Evolutionary conservation across 2,797 vertebrate genomes (phyloP), one percentile per base, ranked within the genome.

Genomic region (Brotula barbata): DNA sequence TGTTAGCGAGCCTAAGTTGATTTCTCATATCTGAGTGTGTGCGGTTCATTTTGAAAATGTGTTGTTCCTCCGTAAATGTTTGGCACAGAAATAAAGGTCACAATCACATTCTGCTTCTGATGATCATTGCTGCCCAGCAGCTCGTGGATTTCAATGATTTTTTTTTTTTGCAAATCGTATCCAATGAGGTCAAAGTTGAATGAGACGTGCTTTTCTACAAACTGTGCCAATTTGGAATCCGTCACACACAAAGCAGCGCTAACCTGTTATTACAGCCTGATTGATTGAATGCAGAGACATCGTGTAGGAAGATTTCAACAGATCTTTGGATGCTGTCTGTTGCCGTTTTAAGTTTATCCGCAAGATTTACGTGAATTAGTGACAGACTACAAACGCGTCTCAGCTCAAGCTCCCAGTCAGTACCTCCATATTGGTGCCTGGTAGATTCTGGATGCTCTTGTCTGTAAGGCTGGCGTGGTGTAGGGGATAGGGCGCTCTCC

Each of bases 1-100:
- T 68, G 58, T 70, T 75, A 3, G 39, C 64, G 47, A 74, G 62
- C 55, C 39, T 47, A 33, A 25, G 59, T 75, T 71, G 50, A 71
- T 76, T 77, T 61, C 49, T 67, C 58, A 64, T 55, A n/a, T n/a
- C n/a, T 14, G 34, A 53, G 65, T 67, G 75, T 80, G 73, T 81
- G 73, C 56, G 43, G 73, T 81, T 82, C 57, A 77, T 85, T 85
- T 74, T 78, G 66, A 71, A 85, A 73, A 77, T 64, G 73, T 85
- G 74, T 81, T 78, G 77, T 87, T 88, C 78, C 68, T 80, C 62
- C 68, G 72, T 88, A 81, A 84, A 80, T 76, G 83, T 87, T 83
- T 82, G 86, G 81, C 85, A 84, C 78, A 87, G 73, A 81, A 86
- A 81, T 80, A 85, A 88, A 88, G 79, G 82, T 85, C 77, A 83